phyloP scores from a whole-genome alignment of 2,797 vertebrate species.

The Anomalospiza imberbis region DNA sequence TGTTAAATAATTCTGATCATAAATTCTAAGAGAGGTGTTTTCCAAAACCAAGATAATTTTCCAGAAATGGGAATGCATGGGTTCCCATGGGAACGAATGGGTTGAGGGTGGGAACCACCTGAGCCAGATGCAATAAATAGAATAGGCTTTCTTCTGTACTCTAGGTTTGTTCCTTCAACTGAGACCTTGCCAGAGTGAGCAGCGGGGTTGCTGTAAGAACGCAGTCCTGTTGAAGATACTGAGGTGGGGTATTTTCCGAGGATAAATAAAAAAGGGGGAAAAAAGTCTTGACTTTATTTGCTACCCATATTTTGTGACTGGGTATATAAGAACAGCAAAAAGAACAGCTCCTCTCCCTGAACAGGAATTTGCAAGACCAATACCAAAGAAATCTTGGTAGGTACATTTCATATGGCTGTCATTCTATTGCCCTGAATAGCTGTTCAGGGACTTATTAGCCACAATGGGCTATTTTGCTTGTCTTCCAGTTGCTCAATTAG shows the following conservation, averaged over 20 bases:
- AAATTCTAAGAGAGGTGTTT: neutral
- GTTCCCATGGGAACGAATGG: neutral
- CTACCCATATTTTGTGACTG: neutral
- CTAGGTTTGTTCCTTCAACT: neutral
- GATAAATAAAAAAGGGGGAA: neutral
- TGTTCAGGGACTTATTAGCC: neutral
- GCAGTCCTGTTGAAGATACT: neutral
- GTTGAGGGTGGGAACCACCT: neutral
- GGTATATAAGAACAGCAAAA: neutral
- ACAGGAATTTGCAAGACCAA: neutral
- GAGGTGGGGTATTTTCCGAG: neutral
- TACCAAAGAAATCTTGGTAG: neutral
- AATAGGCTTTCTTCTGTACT: neutral
- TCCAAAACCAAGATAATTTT: neutral
- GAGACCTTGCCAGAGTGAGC: neutral
- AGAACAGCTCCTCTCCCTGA: neutral
- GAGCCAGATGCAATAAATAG: neutral
- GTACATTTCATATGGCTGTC: neutral
- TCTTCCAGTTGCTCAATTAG: neutral
- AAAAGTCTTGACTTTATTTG: neutral
- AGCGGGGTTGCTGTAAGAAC: neutral
- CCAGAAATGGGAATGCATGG: neutral
- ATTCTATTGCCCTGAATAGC: neutral
- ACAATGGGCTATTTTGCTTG: neutral
- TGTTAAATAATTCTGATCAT: neutral